Evolutionary conservation across 2,888 invertebrate genomes (phyloP).

Genomic region (Cataglyphis altisquamis): DNA sequence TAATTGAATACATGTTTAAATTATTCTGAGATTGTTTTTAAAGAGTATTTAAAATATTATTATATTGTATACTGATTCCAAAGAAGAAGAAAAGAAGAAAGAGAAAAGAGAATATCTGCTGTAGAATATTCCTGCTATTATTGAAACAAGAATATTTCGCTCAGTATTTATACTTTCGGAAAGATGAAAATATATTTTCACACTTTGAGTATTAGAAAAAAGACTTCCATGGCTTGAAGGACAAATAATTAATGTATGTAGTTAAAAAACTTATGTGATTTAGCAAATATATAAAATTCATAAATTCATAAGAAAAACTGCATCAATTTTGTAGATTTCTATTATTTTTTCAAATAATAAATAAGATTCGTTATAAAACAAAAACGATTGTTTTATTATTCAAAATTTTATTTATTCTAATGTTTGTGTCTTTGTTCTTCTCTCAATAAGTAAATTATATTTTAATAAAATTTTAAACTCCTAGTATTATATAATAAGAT

Average conservation of each 20-base stretch:
- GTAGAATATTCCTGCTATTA: neutral
- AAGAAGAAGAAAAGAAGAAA: neutral
- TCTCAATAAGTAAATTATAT: neutral
- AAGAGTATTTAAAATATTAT: neutral
- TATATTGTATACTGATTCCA: neutral
- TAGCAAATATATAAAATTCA: neutral
- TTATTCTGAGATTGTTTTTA: neutral
- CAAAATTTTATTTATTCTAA: neutral
- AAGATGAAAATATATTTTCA: neutral
- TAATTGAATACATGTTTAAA: neutral
- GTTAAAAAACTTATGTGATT: neutral
- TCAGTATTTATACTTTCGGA: neutral
- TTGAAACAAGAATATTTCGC: neutral
- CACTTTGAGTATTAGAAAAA: neutral
- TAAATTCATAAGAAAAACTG: neutral
- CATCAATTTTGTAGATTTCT: neutral
- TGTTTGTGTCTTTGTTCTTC: neutral
- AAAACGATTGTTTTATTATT: neutral
- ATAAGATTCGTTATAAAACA: neutral
- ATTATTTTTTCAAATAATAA: neutral
- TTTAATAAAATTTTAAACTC: neutral
- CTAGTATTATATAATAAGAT: neutral
- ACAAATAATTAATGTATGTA: neutral
- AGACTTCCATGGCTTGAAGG: neutral
- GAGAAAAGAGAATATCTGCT: neutral